These are phyloP conservation scores for Indicator indicator DNA, from an alignment of 2,113 vertebrate genomes.

Conservation along the genomic window DNA sequence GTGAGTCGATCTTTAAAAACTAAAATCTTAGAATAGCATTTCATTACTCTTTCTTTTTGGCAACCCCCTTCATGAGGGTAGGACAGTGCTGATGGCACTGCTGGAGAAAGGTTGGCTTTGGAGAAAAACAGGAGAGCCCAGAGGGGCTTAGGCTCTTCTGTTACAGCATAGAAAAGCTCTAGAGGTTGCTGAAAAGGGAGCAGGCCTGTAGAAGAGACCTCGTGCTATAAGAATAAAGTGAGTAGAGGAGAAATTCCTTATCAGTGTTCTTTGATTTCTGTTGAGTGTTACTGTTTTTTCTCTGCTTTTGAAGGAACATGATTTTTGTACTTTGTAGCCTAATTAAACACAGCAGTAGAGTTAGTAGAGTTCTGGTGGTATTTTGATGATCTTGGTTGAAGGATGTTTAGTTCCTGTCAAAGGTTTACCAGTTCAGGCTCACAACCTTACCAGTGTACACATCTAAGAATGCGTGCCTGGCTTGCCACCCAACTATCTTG, in stretches of 20 bases:
- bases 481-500: neutral
- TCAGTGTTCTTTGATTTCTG: neutral
- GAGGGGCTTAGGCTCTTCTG: neutral
- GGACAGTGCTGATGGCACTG: no score
- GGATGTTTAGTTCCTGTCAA: rapidly evolving
- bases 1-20: neutral
- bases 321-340: neutral
- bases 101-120: no score
- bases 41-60: neutral
- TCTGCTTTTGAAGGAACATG: neutral
- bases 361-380: neutral
- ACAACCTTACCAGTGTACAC: neutral
- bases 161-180: neutral
- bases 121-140: no score
- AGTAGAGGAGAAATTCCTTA: neutral
- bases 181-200: neutral
- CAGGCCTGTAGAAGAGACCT: neutral
- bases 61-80: neutral
- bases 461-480: rapidly evolving
- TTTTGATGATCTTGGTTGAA: neutral
- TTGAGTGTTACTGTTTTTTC: neutral
- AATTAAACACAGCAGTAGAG: neutral
- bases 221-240: neutral
- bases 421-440: neutral
- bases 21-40: neutral